These are phyloP conservation scores for Myrmecobius fasciatus DNA, from an alignment of 2,113 vertebrate genomes.

Conservation along the genomic window DNA sequence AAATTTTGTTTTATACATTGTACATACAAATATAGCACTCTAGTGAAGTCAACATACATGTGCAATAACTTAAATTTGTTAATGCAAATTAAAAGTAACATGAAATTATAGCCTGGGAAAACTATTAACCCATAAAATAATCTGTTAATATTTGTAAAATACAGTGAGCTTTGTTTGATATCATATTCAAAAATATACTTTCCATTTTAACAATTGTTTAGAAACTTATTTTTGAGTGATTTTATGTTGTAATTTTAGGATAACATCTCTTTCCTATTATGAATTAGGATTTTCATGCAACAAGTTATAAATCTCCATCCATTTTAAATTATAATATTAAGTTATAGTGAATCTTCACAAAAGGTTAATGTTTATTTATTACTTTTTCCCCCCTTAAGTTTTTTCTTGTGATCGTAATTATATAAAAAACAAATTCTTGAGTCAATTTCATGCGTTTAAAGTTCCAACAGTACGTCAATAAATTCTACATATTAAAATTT, in stretches of 20 bases:
- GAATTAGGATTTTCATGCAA: background rate
- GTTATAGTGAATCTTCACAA: background rate
- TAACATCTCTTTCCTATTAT: background rate
- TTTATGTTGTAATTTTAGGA: constrained; percentile 36
- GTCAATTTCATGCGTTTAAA: constrained; percentile 2
- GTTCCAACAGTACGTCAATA: background rate
- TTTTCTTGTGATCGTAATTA: constrained; percentile 31
- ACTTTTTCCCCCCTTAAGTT: background rate
- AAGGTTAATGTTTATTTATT: background rate
- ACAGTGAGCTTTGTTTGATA: background rate
- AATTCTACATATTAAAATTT: constrained; percentile 45
- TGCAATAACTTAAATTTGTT: constrained; percentile 31
- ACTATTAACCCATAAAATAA: constrained; percentile 27
- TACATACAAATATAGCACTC: constrained; percentile 45
- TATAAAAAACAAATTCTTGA: background rate
- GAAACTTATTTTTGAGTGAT: constrained; percentile 43
- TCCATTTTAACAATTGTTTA: constrained; percentile 39
- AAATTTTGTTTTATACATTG: constrained; percentile 52
- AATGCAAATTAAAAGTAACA: constrained; percentile 43
- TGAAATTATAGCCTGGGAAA: constrained; percentile 42
- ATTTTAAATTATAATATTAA: background rate
- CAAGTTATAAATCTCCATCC: background rate
- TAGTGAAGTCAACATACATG: constrained; percentile 44
- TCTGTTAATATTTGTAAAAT: background rate
- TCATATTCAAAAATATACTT: background rate